phyloP scores from a whole-genome alignment of 2,113 vertebrate species.

The Neopipo cinnamomea region DNA sequence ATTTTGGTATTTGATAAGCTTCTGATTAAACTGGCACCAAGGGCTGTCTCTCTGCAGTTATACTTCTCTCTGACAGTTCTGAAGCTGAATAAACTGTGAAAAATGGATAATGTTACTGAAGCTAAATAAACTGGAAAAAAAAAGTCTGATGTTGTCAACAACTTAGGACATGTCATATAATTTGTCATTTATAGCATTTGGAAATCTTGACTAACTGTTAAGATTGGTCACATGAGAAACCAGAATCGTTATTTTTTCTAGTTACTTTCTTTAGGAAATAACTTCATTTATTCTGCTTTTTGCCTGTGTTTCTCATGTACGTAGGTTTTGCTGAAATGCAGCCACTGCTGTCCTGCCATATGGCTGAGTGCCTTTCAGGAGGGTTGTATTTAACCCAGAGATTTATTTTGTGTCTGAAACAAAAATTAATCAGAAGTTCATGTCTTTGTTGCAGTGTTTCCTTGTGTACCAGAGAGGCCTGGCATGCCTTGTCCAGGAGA shows the following conservation, averaged over 20 bases:
- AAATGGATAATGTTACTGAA: background rate
- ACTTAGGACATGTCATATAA: background rate
- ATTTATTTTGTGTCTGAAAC: background rate
- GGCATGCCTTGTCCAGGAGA: conserved; percentile 98
- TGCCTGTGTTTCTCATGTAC: accelerated
- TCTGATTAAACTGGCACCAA: background rate
- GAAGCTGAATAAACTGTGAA: background rate
- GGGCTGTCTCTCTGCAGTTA: background rate
- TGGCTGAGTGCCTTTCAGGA: background rate
- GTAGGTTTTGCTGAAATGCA: background rate
- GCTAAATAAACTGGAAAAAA: background rate
- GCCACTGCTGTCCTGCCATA: background rate
- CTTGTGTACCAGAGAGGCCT: conserved; percentile 92
- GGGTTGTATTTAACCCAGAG: background rate
- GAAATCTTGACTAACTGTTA: background rate
- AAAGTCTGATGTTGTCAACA: background rate
- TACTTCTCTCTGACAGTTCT: background rate
- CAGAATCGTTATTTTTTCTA: background rate
- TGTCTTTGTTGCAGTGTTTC: conserved; percentile 84
- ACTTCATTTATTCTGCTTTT: background rate
- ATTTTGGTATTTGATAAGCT: background rate
- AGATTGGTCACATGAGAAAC: background rate
- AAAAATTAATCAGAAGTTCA: background rate
- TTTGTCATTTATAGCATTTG: background rate
- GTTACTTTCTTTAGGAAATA: background rate